These are phyloP conservation scores for Cordylochernes scorpioides DNA, from an alignment of 2,888 invertebrate genomes.

Conservation along the genomic window DNA sequence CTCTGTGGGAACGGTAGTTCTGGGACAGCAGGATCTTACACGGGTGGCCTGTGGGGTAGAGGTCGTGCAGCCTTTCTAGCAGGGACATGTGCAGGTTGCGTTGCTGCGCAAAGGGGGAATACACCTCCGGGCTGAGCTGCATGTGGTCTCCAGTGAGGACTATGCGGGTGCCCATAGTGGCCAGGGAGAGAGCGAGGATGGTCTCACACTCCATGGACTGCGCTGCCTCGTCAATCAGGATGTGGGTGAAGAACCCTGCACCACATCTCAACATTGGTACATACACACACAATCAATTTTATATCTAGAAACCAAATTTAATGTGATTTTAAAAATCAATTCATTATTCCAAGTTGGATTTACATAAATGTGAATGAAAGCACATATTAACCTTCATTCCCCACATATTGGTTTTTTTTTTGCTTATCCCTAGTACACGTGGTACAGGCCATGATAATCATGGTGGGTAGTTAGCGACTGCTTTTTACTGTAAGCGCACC, in stretches of 20 bases:
- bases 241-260: conserved; percentile 41
- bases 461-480: too few relatives aligned
- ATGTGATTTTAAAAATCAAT: background rate
- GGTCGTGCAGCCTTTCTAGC: conserved; percentile 45
- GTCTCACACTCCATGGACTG: conserved; percentile 65
- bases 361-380: too few relatives aligned
- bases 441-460: too few relatives aligned
- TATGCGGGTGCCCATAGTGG: conserved; percentile 39
- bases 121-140: conserved; percentile 52
- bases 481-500: too few relatives aligned
- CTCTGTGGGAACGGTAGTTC: conserved; percentile 54
- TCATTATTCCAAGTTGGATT: background rate
- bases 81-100: conserved; percentile 32
- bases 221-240: conserved; percentile 58
- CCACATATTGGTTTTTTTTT: too few relatives aligned
- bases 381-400: too few relatives aligned
- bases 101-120: conserved; percentile 30
- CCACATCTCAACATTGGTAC: too few relatives aligned
- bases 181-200: conserved; percentile 45
- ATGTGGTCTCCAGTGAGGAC: conserved; percentile 62
- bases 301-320: background rate
- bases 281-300: too few relatives aligned
- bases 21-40: conserved; percentile 52
- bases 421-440: too few relatives aligned
- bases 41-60: conserved; percentile 41